phyloP scores from a whole-genome alignment of 1,140 invertebrate species.

The Muscidifurax raptorellus region DNA sequence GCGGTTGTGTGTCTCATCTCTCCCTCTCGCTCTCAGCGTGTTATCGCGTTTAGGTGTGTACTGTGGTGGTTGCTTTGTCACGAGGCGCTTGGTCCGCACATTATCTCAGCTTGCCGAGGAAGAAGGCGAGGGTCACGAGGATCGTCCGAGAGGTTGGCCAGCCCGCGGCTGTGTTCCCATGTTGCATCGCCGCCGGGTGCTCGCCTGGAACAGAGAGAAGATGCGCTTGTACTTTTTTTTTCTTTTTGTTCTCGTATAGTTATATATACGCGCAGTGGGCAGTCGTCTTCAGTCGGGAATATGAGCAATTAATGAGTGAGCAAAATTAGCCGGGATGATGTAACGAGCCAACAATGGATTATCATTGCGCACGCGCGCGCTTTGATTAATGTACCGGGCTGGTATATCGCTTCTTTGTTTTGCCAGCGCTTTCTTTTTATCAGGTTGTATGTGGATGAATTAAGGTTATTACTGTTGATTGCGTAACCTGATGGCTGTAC shows the following conservation, averaged over 20 bases:
- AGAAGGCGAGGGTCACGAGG: constrained; percentile 69
- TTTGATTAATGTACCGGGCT: constrained; percentile 43
- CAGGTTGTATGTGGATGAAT: not conserved
- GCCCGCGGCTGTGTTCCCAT: constrained; percentile 78
- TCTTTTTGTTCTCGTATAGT: not conserved
- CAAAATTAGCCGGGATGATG: not conserved
- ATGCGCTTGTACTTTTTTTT: not conserved
- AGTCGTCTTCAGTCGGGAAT: no score
- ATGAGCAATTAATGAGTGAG: no score
- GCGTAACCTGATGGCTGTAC: not conserved
- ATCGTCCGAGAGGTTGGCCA: constrained; percentile 71
- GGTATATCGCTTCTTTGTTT: no score
- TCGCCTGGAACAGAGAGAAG: constrained; percentile 80
- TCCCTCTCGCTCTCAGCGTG: not conserved
- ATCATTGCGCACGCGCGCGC: not conserved
- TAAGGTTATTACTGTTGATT: not conserved
- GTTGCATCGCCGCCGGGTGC: constrained; percentile 90
- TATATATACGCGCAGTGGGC: no score
- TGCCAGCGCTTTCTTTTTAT: no score
- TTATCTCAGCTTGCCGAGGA: constrained; percentile 74
- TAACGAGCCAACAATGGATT: not conserved
- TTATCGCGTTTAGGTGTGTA: not conserved
- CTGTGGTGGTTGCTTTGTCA: not conserved
- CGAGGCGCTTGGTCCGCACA: constrained; percentile 57
- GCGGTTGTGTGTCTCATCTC: not conserved